These are phyloP conservation scores for Ceratosolen solmsi DNA, from an alignment of 1,140 invertebrate species.

Conservation along the genomic window DNA sequence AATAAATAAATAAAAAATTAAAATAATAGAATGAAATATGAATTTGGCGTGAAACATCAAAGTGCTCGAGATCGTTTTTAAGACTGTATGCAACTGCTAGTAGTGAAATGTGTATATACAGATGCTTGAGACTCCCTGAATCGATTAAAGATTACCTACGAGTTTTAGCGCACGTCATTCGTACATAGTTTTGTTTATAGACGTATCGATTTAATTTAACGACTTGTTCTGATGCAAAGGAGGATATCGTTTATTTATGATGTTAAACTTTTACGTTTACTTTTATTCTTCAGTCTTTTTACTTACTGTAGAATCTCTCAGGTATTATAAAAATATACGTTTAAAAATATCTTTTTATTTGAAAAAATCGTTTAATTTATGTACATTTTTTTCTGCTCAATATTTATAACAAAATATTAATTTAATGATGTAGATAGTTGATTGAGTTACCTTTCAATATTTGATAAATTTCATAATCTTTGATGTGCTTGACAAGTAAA, in stretches of 20 bases:
- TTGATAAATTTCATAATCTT: not conserved
- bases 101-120: not conserved
- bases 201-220: conserved; percentile 44
- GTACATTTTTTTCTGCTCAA: not conserved
- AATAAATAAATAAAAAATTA: conserved; percentile 6
- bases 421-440: not conserved
- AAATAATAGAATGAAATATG: not conserved
- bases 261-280: conserved; percentile 3
- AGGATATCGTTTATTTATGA: conserved; percentile 38
- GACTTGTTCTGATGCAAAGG: conserved; percentile 4
- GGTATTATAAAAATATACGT: not conserved
- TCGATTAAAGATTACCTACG: conserved; percentile 33
- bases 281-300: too few relatives aligned
- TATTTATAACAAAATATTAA: not conserved
- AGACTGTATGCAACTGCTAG: not conserved
- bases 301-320: not conserved
- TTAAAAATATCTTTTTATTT: not conserved
- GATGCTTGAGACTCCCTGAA: conserved; percentile 5
- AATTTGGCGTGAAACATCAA: not conserved
- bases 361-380: not conserved
- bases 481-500: not conserved
- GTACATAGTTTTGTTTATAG: conserved; percentile 39
- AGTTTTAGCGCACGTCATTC: conserved; percentile 41
- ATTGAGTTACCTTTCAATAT: not conserved
- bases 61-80: not conserved